Evolutionary conservation across 2,797 vertebrate species (phyloP), one percentile per base, ranked within the genome.

Genomic region (Lagocephalus sceleratus): DNA sequence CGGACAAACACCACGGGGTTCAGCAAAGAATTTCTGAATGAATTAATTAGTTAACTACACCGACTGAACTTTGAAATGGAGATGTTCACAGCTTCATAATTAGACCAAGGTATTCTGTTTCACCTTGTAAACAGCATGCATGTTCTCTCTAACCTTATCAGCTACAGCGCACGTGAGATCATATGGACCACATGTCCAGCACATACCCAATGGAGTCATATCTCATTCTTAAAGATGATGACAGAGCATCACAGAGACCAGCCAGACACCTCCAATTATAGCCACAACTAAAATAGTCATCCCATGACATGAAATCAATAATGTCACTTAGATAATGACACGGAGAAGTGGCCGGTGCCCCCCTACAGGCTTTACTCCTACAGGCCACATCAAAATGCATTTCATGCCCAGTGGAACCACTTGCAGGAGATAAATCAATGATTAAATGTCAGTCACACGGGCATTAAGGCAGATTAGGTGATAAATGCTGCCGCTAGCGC

Each of bases 221-320:
- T 73, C 69, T 67, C 62, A 46, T 71, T 47, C 51, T 66, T 57
- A 41, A 44, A 75, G 58, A 72, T 57, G 41, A 60, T 71, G 60
- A 77, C 63, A 63, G 53, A 68, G 54, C 50, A 53, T 68, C 32
- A 39, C 43, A 64, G 32, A 15, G 41, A 54, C 39, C 3, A 20
- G 47, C 20, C 60, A 57, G 64, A 77, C 70, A 65, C 66, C 20
- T 79, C 75, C 65, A 80, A 67, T 78, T 77, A 85, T 85, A 86
- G 73, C 20, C 47, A 22, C 56, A 48, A 58, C 78, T 63, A 82
- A 88, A 87, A 86, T 85, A 87, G 56, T 52, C 64, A 71, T 81
- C 75, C 83, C 73, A 81, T 82, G 86, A 87, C 73, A 81, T 82
- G 86, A 87, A 90, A 87, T 88, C 72, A 79, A 82, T 89, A 85